These are phyloP conservation scores for Dallia pectoralis DNA, from an alignment of 2,797 vertebrate species.

Conservation along the genomic window DNA sequence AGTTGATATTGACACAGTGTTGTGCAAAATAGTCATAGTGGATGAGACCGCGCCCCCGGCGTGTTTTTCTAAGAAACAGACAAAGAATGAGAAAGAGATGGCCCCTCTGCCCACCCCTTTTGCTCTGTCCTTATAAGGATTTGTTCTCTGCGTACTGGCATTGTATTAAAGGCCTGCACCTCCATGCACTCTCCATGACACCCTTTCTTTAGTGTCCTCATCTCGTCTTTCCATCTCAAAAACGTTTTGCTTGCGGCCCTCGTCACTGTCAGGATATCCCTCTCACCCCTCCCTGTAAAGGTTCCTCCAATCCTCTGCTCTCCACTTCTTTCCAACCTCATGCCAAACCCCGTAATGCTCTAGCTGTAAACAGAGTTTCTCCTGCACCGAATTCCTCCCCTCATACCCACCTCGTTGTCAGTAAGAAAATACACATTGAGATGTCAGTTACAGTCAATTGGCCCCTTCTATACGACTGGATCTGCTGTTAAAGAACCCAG, in stretches of 20 bases:
- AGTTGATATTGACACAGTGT: neutral
- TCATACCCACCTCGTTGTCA: constrained; percentile 28
- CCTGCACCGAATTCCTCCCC: constrained; percentile 15
- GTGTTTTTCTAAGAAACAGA: constrained; percentile 34
- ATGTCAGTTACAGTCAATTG: no score
- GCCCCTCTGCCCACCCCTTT: constrained; percentile 30
- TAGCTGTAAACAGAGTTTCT: constrained; percentile 38
- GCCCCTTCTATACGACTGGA: neutral
- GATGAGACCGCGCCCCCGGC: neutral
- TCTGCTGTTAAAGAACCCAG: constrained; percentile 11
- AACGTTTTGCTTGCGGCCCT: no score
- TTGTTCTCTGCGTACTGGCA: constrained; percentile 19
- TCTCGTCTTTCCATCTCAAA: no score
- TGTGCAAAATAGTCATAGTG: neutral
- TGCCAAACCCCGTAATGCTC: constrained; percentile 45
- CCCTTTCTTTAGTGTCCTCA: no score
- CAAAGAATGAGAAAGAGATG: constrained; percentile 17
- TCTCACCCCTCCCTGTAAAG: neutral
- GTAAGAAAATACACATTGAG: neutral
- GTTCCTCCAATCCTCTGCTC: constrained; percentile 21
- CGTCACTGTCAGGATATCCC: neutral
- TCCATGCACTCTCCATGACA: neutral
- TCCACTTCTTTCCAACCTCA: constrained; percentile 35
- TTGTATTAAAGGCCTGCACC: neutral
- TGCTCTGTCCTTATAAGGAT: constrained; percentile 44